Evolutionary conservation across 1,140 invertebrate genomes (phyloP), one percentile per base, ranked within the genome.

Genomic region (Tachypleus tridentatus): DNA sequence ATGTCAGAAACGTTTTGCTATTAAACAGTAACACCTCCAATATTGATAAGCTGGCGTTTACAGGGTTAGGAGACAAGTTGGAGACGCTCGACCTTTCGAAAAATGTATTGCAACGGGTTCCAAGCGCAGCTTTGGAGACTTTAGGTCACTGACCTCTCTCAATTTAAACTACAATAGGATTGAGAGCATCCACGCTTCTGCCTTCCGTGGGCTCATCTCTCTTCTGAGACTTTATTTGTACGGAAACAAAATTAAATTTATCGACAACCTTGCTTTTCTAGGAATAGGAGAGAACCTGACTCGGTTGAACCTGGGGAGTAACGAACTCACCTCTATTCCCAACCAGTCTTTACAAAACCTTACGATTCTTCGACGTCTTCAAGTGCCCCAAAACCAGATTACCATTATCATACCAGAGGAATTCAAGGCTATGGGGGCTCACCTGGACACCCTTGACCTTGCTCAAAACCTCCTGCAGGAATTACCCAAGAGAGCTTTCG

Each of bases 1-100:
- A 90, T 72, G 91, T 93, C 67, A 84, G 86, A 68, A 89, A 93
- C 72, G 80, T 93, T 7, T 90, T 88, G 49, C 88, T 92, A 11
- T 87, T 89, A 71, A 91, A 91, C 74, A 91, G 72, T 50, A 70
- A 66, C 53, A 64, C 72, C 3, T 57, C 59, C 3, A 53, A 48
- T n/a, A 60, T 73, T 1, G 70, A 72, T 10, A 60, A 66, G 8
- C 48, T 61, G 4, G 69, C 71, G 3, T 71, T 73, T 51, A 5
- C 51, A 6, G 67, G 64, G 6, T 9, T 71, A 11, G 88, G 49
- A 4, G 65, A 70, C 4, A 50, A 61, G 8, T 53, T 74, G 3
- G 71, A 74, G 62, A 64, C 71, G 4, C 51, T 74, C 51, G 73
- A 74, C 64, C 64, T 74, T 11, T 71, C 70, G 4, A 64, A 74